Evolutionary conservation across 2,888 invertebrate species (phyloP).

Genomic region (Trachelus tabidus): DNA sequence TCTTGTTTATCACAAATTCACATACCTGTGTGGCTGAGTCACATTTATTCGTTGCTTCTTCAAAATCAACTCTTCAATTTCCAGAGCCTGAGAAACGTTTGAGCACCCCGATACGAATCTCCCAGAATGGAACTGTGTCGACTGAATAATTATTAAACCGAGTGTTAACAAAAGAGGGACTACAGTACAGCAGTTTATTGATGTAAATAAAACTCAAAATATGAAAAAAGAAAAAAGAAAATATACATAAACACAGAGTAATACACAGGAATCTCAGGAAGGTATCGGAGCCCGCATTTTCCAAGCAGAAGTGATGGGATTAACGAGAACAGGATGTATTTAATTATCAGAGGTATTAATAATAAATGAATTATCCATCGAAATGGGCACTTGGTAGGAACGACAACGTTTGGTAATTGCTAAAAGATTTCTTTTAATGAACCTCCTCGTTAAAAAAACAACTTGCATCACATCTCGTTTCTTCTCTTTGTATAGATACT

Average conservation of each 20-base stretch:
- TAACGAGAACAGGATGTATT: neutral
- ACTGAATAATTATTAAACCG: neutral
- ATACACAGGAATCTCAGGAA: neutral
- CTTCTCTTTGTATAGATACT: neutral
- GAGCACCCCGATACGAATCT: neutral
- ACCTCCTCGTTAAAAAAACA: neutral
- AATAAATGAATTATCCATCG: neutral
- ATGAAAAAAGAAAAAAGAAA: too few species aligned
- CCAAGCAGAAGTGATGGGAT: neutral
- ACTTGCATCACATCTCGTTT: slow-evolving; percentile 22
- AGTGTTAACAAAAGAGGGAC: neutral
- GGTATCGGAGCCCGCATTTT: neutral
- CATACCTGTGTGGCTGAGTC: neutral
- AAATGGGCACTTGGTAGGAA: neutral
- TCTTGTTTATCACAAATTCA: neutral
- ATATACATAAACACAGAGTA: neutral
- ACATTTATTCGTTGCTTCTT: neutral
- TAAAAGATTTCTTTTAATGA: slow-evolving; percentile 16
- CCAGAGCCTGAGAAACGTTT: neutral
- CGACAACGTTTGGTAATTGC: neutral
- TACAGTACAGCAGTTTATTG: neutral
- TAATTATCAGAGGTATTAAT: neutral
- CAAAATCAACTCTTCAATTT: neutral
- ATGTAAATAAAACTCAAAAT: too few species aligned
- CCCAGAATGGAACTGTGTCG: neutral